Conservation (phyloP, 1,140 invertebrate species). For the Drosophila pallidifrons region DNA sequence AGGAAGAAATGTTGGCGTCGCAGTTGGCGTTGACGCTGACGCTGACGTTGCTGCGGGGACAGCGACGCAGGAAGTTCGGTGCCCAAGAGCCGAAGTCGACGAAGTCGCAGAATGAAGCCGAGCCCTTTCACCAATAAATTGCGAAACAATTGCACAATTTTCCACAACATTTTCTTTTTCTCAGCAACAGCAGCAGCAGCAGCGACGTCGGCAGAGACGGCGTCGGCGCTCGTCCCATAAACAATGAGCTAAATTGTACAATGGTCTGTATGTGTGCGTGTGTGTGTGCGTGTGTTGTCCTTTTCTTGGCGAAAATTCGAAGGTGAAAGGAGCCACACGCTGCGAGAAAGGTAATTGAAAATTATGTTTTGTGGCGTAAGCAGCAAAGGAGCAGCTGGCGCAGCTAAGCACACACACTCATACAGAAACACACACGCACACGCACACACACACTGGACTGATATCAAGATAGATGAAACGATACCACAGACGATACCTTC, state of each 20-base stretch:
- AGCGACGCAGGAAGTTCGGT: conserved; percentile 31
- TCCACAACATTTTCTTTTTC: conserved; percentile 72
- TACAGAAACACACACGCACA: background rate
- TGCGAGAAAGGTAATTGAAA: conserved; percentile 82
- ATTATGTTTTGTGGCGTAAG: conserved; percentile 82
- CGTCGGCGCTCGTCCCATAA: conserved; percentile 71
- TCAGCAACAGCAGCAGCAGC: conserved; percentile 23
- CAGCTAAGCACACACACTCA: conserved; percentile 23
- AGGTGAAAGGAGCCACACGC: conserved; percentile 81
- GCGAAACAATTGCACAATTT: conserved; percentile 84
- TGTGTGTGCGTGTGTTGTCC: conserved; percentile 54
- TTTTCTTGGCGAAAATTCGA: conserved; percentile 74
- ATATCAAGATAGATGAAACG: conserved; percentile 8
- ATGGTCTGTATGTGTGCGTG: conserved; percentile 29
- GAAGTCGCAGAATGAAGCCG: background rate
- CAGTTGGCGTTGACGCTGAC: background rate
- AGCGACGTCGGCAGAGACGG: conserved; percentile 3
- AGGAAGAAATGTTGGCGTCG: background rate
- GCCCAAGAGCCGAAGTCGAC: background rate
- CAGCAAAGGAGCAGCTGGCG: conserved; percentile 61
- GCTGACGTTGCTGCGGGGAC: conserved; percentile 22
- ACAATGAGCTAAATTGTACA: conserved; percentile 74
- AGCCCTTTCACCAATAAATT: conserved; percentile 79
- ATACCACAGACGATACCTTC: conserved; percentile 6
- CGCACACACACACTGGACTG: background rate